Evolutionary conservation across 2,888 invertebrate genomes (phyloP).

Genomic region (Tuberolachnus salignus): DNA sequence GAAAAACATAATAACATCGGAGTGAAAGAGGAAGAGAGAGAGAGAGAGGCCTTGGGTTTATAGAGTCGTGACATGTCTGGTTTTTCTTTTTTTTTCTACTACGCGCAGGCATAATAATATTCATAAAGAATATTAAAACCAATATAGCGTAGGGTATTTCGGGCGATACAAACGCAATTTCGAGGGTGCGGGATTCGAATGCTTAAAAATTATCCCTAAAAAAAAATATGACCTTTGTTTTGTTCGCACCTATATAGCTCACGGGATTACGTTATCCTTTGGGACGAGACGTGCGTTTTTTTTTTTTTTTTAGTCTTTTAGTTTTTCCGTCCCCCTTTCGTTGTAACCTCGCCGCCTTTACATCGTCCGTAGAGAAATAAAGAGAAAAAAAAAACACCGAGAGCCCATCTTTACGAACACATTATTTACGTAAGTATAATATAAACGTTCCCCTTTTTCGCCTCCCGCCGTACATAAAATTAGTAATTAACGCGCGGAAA

Average conservation of each 20-base stretch:
- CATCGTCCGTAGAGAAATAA: neutral
- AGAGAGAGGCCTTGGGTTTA: neutral
- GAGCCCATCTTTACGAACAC: neutral
- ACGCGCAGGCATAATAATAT: neutral
- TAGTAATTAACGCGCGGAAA: too few species aligned
- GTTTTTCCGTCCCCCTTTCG: neutral
- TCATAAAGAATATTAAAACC: neutral
- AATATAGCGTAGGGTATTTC: slow-evolving; percentile 18
- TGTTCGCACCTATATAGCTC: neutral
- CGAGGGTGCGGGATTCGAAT: slow-evolving; percentile 37
- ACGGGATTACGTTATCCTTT: slow-evolving; percentile 39
- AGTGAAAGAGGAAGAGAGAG: neutral
- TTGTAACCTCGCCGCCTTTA: neutral
- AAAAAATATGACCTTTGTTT: slow-evolving; percentile 43
- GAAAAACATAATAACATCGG: neutral
- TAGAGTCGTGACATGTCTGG: slow-evolving; percentile 21
- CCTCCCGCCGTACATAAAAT: too few species aligned
- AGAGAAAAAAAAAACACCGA: neutral
- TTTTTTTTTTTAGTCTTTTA: too few species aligned
- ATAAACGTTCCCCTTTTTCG: too few species aligned
- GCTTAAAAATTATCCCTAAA: slow-evolving; percentile 39
- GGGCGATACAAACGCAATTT: slow-evolving; percentile 49
- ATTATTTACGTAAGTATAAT: neutral
- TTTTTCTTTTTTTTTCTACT: neutral
- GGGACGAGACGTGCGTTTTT: slow-evolving; percentile 26